Percentiles rank a stretch among this genome's conserved stretches.
Conservation (phyloP, 1,140 invertebrate genomes). For the Myzus persicae region DNA sequence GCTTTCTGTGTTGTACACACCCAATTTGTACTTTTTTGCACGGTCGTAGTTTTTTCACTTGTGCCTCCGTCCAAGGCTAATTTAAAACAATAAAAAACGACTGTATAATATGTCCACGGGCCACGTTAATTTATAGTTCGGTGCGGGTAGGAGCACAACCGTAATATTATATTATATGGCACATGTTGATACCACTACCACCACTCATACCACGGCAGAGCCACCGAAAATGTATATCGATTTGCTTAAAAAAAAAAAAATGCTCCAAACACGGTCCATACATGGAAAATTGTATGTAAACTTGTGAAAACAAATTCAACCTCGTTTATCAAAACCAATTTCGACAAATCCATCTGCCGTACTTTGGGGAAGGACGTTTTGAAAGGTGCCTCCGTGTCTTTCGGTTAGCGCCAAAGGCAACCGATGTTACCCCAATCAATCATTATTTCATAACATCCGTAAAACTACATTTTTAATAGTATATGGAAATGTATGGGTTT, state of each 20-base stretch:
- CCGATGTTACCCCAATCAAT: constrained; percentile 33
- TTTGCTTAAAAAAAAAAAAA: constrained; percentile 12
- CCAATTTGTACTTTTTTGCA: neutral
- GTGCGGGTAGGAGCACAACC: neutral
- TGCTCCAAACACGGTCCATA: too few relatives aligned
- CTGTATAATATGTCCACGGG: neutral
- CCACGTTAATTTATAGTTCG: constrained; percentile 1
- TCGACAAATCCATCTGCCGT: neutral
- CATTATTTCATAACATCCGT: constrained; percentile 13
- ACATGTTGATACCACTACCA: neutral
- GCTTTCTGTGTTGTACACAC: neutral
- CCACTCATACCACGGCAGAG: neutral
- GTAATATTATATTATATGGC: neutral
- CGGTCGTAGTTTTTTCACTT: neutral
- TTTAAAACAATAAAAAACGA: neutral
- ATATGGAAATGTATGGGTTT: neutral
- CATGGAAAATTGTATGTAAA: neutral
- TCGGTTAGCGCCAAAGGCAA: neutral
- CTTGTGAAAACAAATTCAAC: constrained; percentile 10
- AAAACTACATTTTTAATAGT: neutral
- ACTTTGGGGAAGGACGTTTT: neutral
- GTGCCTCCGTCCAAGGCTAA: neutral
- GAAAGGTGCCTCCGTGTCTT: constrained; percentile 32
- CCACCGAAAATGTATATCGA: neutral
- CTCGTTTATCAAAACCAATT: constrained; percentile 37